These are phyloP conservation scores for Thereuonema tuberculata DNA, from an alignment of 1,140 invertebrate genomes.

Conservation along the genomic window DNA sequence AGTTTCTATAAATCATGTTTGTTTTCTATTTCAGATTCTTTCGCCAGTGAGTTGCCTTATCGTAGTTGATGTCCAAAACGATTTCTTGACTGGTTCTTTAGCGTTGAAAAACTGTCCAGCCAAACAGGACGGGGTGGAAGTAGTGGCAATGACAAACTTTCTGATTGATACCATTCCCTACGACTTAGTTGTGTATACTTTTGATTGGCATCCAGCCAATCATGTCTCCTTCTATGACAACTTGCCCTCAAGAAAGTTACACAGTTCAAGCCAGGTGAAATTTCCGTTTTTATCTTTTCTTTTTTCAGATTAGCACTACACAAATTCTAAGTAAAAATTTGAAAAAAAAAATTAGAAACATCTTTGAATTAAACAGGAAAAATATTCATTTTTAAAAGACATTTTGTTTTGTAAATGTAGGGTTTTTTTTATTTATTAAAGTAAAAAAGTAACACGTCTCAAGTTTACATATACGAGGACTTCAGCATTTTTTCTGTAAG, in stretches of 20 bases:
- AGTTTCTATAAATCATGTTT: too few species aligned
- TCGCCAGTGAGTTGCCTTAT: constrained; percentile 78
- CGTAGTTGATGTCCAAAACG: constrained; percentile 95
- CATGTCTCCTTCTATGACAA: constrained; percentile 96
- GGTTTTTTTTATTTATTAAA: too few species aligned
- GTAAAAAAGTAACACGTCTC: too few species aligned
- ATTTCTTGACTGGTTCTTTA: constrained; percentile 89
- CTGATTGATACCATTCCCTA: constrained; percentile 72
- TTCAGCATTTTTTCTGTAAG: too few species aligned
- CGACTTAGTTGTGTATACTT: constrained; percentile 84
- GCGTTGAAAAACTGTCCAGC: constrained; percentile 86
- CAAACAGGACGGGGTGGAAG: constrained; percentile 73
- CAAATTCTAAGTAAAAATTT: background rate
- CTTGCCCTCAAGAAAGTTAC: constrained; percentile 49
- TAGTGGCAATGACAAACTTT: constrained; percentile 79
- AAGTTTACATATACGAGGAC: too few species aligned
- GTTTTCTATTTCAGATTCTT: constrained; percentile 44
- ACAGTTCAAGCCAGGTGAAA: constrained; percentile 44
- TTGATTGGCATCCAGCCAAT: constrained; percentile 94
- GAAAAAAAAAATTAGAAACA: too few species aligned
- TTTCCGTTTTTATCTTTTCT: background rate
- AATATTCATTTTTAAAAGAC: background rate
- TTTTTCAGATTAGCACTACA: too few species aligned
- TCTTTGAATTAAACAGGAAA: too few species aligned
- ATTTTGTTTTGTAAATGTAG: constrained; percentile 7